Conservation (phyloP, 2,797 vertebrate species). For the Takifugu ocellatus region DNA sequence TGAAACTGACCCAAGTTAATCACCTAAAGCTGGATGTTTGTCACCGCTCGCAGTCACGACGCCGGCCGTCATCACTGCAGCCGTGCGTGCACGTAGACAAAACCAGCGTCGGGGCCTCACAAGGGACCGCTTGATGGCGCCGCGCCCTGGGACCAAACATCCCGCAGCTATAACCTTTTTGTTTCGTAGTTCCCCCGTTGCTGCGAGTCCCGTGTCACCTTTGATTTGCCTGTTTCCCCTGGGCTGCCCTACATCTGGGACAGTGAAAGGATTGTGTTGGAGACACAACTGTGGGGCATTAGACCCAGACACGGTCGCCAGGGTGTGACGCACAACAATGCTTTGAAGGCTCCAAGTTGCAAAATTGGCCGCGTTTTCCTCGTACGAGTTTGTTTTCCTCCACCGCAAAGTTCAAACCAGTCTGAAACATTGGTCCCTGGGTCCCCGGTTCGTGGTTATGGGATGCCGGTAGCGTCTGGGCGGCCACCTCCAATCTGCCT, state of each 20-base stretch:
- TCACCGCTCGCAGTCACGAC: not conserved
- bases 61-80: too few relatives aligned
- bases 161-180: not conserved
- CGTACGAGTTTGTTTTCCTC: conserved; percentile 41
- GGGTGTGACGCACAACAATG: conserved; percentile 64
- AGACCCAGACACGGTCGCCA: conserved; percentile 64
- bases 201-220: conserved; percentile 19
- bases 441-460: conserved; percentile 34
- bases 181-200: conserved; percentile 4
- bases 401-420: conserved; percentile 37
- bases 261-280: conserved; percentile 42
- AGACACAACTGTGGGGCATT: conserved; percentile 69
- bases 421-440: not conserved
- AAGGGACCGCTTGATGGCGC: not conserved
- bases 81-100: not conserved
- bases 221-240: conserved; percentile 22
- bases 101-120: not conserved
- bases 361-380: conserved; percentile 55
- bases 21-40: not conserved
- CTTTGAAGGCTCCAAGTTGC: conserved; percentile 57
- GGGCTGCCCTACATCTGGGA: conserved; percentile 43
- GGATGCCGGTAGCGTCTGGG: conserved; percentile 30
- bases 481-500: conserved; percentile 28
- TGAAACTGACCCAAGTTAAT: not conserved
- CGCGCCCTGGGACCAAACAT: not conserved